Evolutionary conservation across 2,113 vertebrate genomes (phyloP).

Genomic region (Oncorhynchus masou): DNA sequence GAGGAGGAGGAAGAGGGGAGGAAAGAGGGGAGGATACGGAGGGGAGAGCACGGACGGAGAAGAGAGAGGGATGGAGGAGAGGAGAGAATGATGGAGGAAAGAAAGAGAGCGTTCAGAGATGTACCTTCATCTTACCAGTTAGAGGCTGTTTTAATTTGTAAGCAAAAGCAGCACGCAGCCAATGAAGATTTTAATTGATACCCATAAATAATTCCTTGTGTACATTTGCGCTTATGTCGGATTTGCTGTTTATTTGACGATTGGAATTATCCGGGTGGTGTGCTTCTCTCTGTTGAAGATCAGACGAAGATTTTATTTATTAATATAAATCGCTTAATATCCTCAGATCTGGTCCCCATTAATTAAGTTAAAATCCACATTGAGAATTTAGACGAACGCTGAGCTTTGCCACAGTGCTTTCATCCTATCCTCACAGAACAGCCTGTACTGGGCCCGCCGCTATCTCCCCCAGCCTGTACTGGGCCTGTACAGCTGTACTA

Average conservation of each 20-base stretch:
- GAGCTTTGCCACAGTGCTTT: constrained; percentile 53
- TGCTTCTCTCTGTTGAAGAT: constrained; percentile 69
- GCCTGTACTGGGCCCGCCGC: constrained; percentile 2
- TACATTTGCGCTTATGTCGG: constrained; percentile 82
- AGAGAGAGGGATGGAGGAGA: no score
- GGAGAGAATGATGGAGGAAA: no score
- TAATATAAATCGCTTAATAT: constrained; percentile 72
- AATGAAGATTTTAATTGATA: constrained; percentile 90
- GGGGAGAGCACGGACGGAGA: no score
- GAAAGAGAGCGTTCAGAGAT: constrained; percentile 55
- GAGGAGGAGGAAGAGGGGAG: no score
- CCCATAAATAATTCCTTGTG: constrained; percentile 92
- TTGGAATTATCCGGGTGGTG: constrained; percentile 73
- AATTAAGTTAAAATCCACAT: constrained; percentile 76
- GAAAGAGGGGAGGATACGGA: no score
- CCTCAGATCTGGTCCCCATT: constrained; percentile 73
- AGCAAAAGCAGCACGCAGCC: constrained; percentile 86
- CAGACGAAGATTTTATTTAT: constrained; percentile 68
- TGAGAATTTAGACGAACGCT: constrained; percentile 54
- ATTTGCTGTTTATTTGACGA: constrained; percentile 82
- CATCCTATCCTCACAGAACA: constrained; percentile 40
- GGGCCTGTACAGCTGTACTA: no score
- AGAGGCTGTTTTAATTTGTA: constrained; percentile 80
- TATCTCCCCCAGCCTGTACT: no score
- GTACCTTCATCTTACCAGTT: constrained; percentile 75